Evolutionary conservation across 2,888 invertebrate species (phyloP).

Genomic region (Autographa gamma): DNA sequence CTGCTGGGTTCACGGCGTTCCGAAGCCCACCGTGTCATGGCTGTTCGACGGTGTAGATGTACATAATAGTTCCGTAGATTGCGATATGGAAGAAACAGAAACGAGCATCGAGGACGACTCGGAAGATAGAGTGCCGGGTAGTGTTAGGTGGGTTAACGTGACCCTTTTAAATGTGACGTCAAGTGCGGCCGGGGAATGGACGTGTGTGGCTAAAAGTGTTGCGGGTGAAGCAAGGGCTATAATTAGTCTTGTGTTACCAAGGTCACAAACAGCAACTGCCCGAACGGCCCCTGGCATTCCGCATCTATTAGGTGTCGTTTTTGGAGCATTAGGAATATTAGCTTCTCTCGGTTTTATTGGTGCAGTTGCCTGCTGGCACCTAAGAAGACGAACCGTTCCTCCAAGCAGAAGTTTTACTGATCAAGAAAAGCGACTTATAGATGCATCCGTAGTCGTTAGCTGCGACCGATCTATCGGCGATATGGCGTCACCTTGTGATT

Average conservation of each 20-base stretch:
- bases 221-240: constrained; percentile 90
- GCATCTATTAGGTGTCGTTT: constrained; percentile 92
- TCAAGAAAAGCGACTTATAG: constrained; percentile 95
- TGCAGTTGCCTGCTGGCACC: constrained; percentile 89
- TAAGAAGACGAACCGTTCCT: constrained; percentile 92
- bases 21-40: constrained; percentile 95
- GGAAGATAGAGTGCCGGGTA: constrained; percentile 83
- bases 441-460: constrained; percentile 91
- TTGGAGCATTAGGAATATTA: constrained; percentile 92
- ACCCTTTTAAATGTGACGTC: constrained; percentile 95
- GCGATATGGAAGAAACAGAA: constrained; percentile 85
- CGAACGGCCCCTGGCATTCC: constrained; percentile 93
- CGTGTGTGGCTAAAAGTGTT: constrained; percentile 93
- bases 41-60: constrained; percentile 91
- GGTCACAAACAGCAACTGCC: constrained; percentile 93
- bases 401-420: constrained; percentile 93
- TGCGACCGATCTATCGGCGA: constrained; percentile 91
- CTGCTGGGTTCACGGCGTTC: constrained; percentile 94
- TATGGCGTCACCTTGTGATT: constrained; percentile 88
- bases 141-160: constrained; percentile 93
- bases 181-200: constrained; percentile 95
- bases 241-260: constrained; percentile 86
- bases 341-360: constrained; percentile 90
- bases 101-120: constrained; percentile 80
- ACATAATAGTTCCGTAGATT: constrained; percentile 83